Evolutionary conservation across 2,797 vertebrate species (phyloP).

Genomic region (Eulemur albifrons): DNA sequence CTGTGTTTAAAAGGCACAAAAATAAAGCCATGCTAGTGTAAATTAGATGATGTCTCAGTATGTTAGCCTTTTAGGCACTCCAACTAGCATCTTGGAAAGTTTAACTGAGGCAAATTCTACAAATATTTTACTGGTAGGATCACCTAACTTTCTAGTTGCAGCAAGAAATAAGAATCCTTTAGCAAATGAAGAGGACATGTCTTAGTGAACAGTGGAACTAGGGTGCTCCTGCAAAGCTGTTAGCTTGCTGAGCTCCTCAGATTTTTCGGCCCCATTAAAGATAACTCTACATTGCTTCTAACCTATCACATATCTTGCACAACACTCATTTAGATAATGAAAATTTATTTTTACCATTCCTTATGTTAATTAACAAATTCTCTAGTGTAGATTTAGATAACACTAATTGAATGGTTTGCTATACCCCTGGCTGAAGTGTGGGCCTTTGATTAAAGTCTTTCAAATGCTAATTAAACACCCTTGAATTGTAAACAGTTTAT

Average conservation of each 20-base stretch:
- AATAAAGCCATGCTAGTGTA: neutral
- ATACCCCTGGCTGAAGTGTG: neutral
- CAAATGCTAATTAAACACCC: neutral
- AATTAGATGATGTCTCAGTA: neutral
- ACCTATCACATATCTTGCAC: neutral
- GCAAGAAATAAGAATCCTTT: neutral
- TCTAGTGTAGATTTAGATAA: neutral
- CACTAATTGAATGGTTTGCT: conserved; percentile 27
- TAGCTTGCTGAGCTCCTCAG: neutral
- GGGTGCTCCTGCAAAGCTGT: neutral
- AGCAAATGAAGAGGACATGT: neutral
- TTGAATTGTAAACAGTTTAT: conserved; percentile 18
- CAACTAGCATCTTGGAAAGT: neutral
- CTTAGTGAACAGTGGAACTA: neutral
- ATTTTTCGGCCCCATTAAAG: neutral
- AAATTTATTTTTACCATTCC: conserved; percentile 17
- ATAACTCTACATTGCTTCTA: neutral
- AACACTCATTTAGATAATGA: neutral
- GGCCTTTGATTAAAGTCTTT: conserved; percentile 34
- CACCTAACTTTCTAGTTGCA: neutral
- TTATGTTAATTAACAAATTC: conserved; percentile 50
- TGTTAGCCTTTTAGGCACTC: neutral
- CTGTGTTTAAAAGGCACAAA: neutral
- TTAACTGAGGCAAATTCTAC: neutral
- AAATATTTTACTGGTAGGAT: neutral